phyloP scores from a whole-genome alignment of 2,797 vertebrate species.

The Benthosema pterotum region DNA sequence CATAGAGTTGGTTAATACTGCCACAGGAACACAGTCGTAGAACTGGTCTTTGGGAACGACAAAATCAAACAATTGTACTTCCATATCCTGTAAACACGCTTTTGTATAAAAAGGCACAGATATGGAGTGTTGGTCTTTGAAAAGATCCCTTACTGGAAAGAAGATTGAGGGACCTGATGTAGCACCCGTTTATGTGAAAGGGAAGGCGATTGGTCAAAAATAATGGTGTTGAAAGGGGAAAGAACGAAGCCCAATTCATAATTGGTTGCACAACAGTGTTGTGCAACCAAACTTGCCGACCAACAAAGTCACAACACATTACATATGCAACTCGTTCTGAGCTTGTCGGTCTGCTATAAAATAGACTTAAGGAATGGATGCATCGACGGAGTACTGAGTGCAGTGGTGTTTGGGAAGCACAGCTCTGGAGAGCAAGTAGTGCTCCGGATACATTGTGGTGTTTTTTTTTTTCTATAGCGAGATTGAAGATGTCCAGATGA shows the following conservation, averaged over 20 bases:
- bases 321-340: too few species aligned
- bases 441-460: constrained; percentile 53
- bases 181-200: constrained; percentile 77
- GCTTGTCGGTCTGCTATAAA: too few species aligned
- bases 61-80: constrained; percentile 25
- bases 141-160: constrained; percentile 55
- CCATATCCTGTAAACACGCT: constrained; percentile 60
- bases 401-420: constrained; percentile 50
- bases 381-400: constrained; percentile 61
- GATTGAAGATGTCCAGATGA: constrained; percentile 26
- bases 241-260: constrained; percentile 18
- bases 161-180: constrained; percentile 62
- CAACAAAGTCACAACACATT: too few species aligned
- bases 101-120: constrained; percentile 75
- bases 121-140: constrained; percentile 77
- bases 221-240: constrained; percentile 50
- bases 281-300: too few species aligned
- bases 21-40: constrained; percentile 36
- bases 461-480: constrained; percentile 32
- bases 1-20: constrained; percentile 20
- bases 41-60: constrained; percentile 40
- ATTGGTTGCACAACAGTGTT: too few species aligned
- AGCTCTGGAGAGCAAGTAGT: constrained; percentile 59
- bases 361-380: constrained; percentile 20
- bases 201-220: constrained; percentile 56